Percentiles rank a stretch among this genome's conserved stretches.
phyloP scores from a whole-genome alignment of 2,888 invertebrate species.

The Oegoconia quadripuncta region DNA sequence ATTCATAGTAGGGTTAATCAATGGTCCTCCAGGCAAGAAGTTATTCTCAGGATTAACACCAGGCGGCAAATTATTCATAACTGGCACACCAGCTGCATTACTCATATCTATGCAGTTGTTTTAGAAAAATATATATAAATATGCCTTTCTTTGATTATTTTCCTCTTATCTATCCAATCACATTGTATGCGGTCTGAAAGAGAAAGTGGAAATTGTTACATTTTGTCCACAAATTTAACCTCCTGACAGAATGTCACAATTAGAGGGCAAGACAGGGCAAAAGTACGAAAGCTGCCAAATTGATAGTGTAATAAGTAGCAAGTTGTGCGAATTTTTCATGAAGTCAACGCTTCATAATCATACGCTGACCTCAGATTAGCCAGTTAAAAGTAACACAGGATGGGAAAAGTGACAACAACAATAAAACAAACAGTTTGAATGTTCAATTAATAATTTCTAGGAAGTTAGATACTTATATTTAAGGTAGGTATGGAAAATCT shows the following conservation, averaged over 20 bases:
- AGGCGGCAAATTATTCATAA: slow-evolving; percentile 64
- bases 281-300: not conserved
- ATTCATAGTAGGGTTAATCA: slow-evolving; percentile 72
- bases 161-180: slow-evolving; percentile 20
- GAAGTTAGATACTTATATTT: too few species aligned
- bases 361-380: slow-evolving; percentile 1
- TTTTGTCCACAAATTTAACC: slow-evolving; percentile 28
- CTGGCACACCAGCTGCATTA: slow-evolving; percentile 53
- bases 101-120: slow-evolving; percentile 42
- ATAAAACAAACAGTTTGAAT: too few species aligned
- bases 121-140: slow-evolving; percentile 4
- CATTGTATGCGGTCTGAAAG: slow-evolving; percentile 58
- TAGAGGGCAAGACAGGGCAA: slow-evolving; percentile 42
- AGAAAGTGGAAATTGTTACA: slow-evolving; percentile 29
- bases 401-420: not conserved
- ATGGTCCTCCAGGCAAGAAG: slow-evolving; percentile 74
- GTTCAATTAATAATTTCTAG: too few species aligned
- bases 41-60: slow-evolving; percentile 76
- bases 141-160: not conserved
- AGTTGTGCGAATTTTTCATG: not conserved
- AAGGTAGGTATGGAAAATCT: too few species aligned
- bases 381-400: not conserved
- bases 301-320: not conserved
- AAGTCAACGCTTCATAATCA: not conserved
- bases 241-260: slow-evolving; percentile 45